Conservation (phyloP, 2,797 vertebrate genomes). For the Danio albolineatus region DNA sequence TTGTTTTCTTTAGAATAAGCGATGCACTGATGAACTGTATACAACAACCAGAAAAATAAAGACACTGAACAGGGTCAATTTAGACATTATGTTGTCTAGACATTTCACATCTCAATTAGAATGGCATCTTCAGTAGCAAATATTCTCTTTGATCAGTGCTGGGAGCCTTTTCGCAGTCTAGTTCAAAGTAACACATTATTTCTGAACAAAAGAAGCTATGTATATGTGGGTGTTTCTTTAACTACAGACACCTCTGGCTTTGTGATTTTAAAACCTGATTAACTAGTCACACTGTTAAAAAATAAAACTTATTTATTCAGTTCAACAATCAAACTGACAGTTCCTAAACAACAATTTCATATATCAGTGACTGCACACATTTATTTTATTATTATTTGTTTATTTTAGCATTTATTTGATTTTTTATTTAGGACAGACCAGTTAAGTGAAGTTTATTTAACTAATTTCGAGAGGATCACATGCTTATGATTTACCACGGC, state of each 20-base stretch:
- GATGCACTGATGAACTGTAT: neutral
- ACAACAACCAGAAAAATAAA: neutral
- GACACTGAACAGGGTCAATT: neutral
- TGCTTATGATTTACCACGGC: no score
- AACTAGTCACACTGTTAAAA: no score
- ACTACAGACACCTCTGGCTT: neutral
- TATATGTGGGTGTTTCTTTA: neutral
- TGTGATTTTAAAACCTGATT: neutral
- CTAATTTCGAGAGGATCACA: no score
- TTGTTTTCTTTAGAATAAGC: neutral
- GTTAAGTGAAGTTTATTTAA: no score
- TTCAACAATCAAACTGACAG: no score
- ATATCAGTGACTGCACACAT: no score
- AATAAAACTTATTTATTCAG: no score
- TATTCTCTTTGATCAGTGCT: constrained; percentile 14
- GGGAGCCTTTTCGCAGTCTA: neutral
- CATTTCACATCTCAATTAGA: constrained; percentile 13
- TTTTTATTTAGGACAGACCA: no score
- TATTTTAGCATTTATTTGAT: no score
- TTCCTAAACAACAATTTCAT: no score
- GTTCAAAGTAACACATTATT: constrained; percentile 11
- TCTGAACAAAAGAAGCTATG: constrained; percentile 10
- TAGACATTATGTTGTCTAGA: constrained; percentile 1
- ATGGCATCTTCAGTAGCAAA: neutral
- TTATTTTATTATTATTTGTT: no score